These are phyloP conservation scores for Phylloscopus collybita DNA, from an alignment of 2,797 vertebrate species.

Conservation along the genomic window DNA sequence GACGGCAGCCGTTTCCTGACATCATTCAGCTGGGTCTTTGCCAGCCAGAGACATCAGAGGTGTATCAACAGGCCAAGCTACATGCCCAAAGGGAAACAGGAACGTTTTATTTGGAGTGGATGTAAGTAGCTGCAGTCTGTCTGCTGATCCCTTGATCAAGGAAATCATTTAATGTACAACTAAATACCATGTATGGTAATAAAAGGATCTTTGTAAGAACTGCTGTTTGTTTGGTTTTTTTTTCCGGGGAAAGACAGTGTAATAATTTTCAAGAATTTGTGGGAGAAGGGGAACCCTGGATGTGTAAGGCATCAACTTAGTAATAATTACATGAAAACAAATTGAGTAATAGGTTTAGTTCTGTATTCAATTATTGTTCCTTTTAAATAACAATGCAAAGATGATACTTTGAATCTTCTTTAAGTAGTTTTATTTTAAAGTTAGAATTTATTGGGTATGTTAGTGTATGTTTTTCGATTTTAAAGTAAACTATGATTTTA, in stretches of 20 bases:
- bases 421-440: background rate
- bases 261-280: background rate
- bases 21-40: conserved; percentile 93
- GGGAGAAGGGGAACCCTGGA: background rate
- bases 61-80: conserved; percentile 88
- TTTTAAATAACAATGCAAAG: background rate
- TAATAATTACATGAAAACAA: background rate
- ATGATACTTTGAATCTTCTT: background rate
- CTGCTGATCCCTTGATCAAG: background rate
- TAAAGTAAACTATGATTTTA: background rate
- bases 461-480: background rate
- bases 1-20: conserved; percentile 90
- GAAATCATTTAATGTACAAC: background rate
- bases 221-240: too few relatives aligned
- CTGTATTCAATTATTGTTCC: background rate
- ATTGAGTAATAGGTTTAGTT: background rate
- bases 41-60: conserved; percentile 87
- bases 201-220: background rate
- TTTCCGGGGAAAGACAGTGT: background rate
- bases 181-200: background rate
- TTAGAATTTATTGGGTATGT: background rate
- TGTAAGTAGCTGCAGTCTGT: conserved; percentile 81
- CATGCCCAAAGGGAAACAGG: conserved; percentile 82
- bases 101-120: conserved; percentile 90
- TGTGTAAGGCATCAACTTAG: background rate